A percentile compares a stretch with the other conserved stretches of the same genome.
These are phyloP conservation scores for Pyrrhia umbra DNA, from an alignment of 2,888 invertebrate genomes.

Conservation along the genomic window DNA sequence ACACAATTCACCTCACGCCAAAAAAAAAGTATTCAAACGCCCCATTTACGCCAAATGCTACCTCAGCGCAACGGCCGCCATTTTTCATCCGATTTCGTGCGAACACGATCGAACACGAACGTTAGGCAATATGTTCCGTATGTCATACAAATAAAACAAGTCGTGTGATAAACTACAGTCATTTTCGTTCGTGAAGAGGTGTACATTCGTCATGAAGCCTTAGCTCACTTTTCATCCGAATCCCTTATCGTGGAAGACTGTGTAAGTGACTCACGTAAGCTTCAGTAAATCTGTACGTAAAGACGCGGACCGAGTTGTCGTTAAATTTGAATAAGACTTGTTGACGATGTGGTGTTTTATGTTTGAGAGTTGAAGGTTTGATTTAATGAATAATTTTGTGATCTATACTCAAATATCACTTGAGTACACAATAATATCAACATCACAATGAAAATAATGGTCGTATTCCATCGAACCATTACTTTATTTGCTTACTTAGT, in stretches of 20 bases:
- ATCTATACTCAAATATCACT: background rate
- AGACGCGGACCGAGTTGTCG: slow-evolving; percentile 39
- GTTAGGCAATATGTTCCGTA: slow-evolving; percentile 67
- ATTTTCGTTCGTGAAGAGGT: slow-evolving; percentile 74
- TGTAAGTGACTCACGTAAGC: slow-evolving; percentile 60
- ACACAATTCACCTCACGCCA: slow-evolving; percentile 55
- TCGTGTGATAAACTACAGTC: slow-evolving; percentile 74
- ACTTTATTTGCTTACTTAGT: background rate
- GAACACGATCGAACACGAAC: slow-evolving; percentile 61
- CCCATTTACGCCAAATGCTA: slow-evolving; percentile 67
- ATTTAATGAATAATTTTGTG: slow-evolving; percentile 2
- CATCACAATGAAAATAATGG: background rate
- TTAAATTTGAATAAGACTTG: slow-evolving; percentile 35
- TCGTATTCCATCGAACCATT: background rate
- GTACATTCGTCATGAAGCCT: slow-evolving; percentile 73
- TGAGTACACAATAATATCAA: background rate
- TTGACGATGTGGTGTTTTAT: slow-evolving; percentile 10
- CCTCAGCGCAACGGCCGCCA: slow-evolving; percentile 58
- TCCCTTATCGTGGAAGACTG: slow-evolving; percentile 63
- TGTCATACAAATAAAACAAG: slow-evolving; percentile 75
- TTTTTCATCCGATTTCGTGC: slow-evolving; percentile 65
- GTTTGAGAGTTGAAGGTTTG: background rate
- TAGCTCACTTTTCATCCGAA: slow-evolving; percentile 75
- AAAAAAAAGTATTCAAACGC: slow-evolving; percentile 62
- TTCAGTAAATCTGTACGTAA: slow-evolving; percentile 57